These are phyloP conservation scores for Phoxinus phoxinus DNA, from an alignment of 2,113 vertebrate genomes.

Conservation along the genomic window DNA sequence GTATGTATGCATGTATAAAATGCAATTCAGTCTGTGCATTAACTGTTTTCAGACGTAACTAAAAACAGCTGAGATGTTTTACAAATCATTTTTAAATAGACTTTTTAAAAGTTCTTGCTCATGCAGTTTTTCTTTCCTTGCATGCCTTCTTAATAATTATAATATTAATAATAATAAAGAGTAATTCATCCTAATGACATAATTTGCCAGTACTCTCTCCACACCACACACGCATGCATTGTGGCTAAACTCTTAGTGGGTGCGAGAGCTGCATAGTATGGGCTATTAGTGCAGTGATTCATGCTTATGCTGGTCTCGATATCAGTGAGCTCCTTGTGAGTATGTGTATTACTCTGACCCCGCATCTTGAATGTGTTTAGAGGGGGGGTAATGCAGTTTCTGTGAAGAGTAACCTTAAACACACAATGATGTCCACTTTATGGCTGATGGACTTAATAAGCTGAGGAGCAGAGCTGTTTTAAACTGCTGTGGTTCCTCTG, in stretches of 20 bases:
- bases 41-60: background rate
- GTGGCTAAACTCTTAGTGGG: background rate
- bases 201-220: background rate
- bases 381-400: slow-evolving; percentile 33
- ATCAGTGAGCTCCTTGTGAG: slow-evolving; percentile 16
- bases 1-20: no score
- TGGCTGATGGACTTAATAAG: background rate
- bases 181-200: background rate
- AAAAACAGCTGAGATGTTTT: no score
- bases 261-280: slow-evolving; percentile 3
- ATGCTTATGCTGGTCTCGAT: slow-evolving; percentile 17
- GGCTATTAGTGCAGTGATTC: slow-evolving; percentile 24
- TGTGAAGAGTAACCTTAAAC: slow-evolving; percentile 36
- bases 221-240: background rate
- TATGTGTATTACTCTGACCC: slow-evolving; percentile 35
- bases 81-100: no score
- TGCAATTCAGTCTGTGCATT: background rate
- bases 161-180: background rate
- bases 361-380: slow-evolving; percentile 1
- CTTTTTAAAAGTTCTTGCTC: no score
- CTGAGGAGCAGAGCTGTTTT: background rate
- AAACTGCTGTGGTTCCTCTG: background rate
- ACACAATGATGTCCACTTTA: slow-evolving; percentile 42
- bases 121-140: background rate
- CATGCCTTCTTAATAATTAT: background rate